Evolutionary conservation across 2,797 vertebrate species (phyloP), one percentile per base, ranked within the genome.

Genomic region (Gadopsis bispinosus): DNA sequence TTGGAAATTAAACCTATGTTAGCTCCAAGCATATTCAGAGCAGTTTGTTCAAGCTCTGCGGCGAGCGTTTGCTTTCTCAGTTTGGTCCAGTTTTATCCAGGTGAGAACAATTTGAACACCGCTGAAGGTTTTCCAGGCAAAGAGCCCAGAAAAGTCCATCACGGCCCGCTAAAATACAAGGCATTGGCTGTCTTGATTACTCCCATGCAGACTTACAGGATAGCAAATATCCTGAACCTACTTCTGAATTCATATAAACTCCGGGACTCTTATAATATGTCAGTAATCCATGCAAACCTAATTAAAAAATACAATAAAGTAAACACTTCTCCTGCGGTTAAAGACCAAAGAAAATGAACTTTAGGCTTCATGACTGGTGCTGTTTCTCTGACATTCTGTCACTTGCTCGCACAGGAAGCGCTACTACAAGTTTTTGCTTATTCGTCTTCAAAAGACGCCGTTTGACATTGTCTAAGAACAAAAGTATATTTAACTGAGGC

Each of bases 401-500:
- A 59, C 31, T 67, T 54, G 12, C 60, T 64, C 48, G 13, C 26
- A 33, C n/a, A 48, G 60, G 58, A 76, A 71, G 50, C 39, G 2
- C 54, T 29, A 3, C 17, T 26, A 43, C 14, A 43, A 19, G 41
- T 51, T 78, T 80, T 55, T 50, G 35, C 74, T 54, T 31, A 43
- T 60, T n/a, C 35, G 19, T 29, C 45, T 81, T 78, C 69, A 80
- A 39, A 53, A 73, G 68, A 81, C 55, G 66, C 51, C 11, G 45
- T 87, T 84, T 77, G 58, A 83, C 74, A 73, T 37, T 77, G 75
- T 90, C 62, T 71, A 50, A 87, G 79, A 88, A 83, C 67, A 83
- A 81, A 88, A 83, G 73, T 73, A n/a, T 58, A 71, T 88, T 90
- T 68, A 77, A 84, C 53, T 51, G 79, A 88, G 66, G 77, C 73